phyloP scores from a whole-genome alignment of 2,797 vertebrate species.

The Cetoscarus ocellatus region DNA sequence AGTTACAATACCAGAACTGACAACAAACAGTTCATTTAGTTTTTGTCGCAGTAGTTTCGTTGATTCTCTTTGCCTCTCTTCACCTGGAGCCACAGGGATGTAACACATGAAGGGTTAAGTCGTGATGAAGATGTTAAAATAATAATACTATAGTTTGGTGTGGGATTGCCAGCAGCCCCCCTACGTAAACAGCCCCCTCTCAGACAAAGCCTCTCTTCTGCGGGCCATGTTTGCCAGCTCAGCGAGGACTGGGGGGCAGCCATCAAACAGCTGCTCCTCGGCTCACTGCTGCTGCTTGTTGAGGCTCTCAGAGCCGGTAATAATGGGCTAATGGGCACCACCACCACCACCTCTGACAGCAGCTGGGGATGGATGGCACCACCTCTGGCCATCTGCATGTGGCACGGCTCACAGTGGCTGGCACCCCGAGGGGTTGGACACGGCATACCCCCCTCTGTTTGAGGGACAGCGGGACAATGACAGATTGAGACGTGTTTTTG shows the following conservation, averaged over 20 bases:
- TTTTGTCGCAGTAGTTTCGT: no score
- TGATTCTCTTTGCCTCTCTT: no score
- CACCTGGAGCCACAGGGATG: constrained; percentile 32
- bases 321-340: constrained; percentile 23
- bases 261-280: constrained; percentile 54
- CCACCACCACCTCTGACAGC: constrained; percentile 24
- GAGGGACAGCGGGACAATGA: constrained; percentile 33
- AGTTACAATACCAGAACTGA: no score
- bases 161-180: constrained; percentile 38
- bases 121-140: constrained; percentile 17
- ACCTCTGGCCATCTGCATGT: constrained; percentile 51
- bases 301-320: constrained; percentile 33
- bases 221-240: constrained; percentile 43
- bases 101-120: constrained; percentile 23
- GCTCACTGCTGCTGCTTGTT: constrained; percentile 49
- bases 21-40: no score
- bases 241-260: constrained; percentile 35
- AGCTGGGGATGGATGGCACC: constrained; percentile 56
- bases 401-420: constrained; percentile 48
- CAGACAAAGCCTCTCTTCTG: constrained; percentile 52
- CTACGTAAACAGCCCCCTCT: constrained; percentile 19
- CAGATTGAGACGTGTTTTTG: constrained; percentile 53
- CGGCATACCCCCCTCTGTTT: constrained; percentile 14
- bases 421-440: constrained; percentile 20
- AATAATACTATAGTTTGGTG: constrained; percentile 34